Percentiles rank a stretch among this genome's conserved stretches.
phyloP scores from a whole-genome alignment of 2,113 vertebrate species.

The Heloderma charlesbogerti region DNA sequence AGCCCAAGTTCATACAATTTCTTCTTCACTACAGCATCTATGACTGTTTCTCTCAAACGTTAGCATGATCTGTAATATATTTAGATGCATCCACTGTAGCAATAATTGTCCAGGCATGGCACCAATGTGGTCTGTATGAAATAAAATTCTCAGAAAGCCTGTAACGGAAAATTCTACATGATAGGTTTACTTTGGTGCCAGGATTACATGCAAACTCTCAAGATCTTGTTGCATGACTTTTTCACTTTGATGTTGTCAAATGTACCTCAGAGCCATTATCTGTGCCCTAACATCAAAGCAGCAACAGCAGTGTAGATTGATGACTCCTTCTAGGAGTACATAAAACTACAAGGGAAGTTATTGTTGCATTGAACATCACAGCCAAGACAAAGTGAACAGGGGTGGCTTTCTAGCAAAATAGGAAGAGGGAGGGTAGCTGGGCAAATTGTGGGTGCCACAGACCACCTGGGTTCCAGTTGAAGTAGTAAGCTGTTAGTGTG shows the following conservation, averaged over 20 bases:
- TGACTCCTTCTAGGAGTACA: background rate
- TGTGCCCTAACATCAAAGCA: background rate
- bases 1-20: background rate
- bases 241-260: background rate
- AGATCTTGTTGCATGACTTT: background rate
- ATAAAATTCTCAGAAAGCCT: background rate
- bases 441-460: background rate
- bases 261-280: background rate
- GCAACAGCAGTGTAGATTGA: background rate
- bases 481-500: background rate
- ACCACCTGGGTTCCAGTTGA: background rate
- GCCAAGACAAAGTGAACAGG: background rate
- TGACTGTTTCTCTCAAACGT: background rate
- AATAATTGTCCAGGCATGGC: background rate
- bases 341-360: background rate
- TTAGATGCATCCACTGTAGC: background rate
- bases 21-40: background rate
- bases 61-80: background rate
- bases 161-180: background rate
- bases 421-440: too few species aligned
- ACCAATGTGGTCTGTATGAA: background rate
- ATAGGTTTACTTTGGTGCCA: background rate
- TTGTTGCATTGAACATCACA: background rate
- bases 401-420: background rate
- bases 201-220: background rate